These are phyloP conservation scores for Stomatorhinus walkeri DNA, from an alignment of 2,797 vertebrate species.

Conservation along the genomic window DNA sequence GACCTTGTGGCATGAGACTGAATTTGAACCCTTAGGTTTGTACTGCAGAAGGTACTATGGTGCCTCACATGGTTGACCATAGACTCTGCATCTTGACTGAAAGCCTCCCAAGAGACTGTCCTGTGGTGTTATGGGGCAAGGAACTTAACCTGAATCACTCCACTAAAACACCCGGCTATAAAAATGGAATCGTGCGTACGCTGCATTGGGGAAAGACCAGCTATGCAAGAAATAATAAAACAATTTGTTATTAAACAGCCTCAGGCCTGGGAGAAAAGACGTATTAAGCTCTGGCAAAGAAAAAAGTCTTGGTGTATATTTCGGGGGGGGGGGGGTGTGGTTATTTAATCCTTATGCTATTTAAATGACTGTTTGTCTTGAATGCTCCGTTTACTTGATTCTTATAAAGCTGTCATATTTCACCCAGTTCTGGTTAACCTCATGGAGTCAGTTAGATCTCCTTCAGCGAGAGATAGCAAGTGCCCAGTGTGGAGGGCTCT, in stretches of 20 bases:
- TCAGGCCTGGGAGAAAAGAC: neutral
- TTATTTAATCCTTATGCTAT: neutral
- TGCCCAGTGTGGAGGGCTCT: slow-evolving; percentile 10
- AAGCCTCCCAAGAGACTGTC: neutral
- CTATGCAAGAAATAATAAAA: neutral
- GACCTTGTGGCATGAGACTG: neutral
- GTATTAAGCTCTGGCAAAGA: neutral
- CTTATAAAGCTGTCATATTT: slow-evolving; percentile 4
- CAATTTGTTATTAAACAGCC: slow-evolving; percentile 1
- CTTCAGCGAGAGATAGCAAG: neutral
- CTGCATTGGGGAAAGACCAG: neutral
- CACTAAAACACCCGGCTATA: neutral
- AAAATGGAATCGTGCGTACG: neutral
- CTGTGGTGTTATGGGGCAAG: neutral
- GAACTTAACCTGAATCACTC: neutral
- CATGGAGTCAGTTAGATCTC: slow-evolving; percentile 17
- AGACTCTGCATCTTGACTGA: neutral
- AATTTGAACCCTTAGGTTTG: neutral
- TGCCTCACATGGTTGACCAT: neutral
- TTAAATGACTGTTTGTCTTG: neutral
- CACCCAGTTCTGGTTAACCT: neutral
- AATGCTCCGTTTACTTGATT: neutral
- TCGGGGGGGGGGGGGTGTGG: neutral
- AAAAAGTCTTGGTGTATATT: neutral
- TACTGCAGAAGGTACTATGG: neutral